phyloP scores from a whole-genome alignment of 2,888 invertebrate genomes.

The Microctonus brassicae region DNA sequence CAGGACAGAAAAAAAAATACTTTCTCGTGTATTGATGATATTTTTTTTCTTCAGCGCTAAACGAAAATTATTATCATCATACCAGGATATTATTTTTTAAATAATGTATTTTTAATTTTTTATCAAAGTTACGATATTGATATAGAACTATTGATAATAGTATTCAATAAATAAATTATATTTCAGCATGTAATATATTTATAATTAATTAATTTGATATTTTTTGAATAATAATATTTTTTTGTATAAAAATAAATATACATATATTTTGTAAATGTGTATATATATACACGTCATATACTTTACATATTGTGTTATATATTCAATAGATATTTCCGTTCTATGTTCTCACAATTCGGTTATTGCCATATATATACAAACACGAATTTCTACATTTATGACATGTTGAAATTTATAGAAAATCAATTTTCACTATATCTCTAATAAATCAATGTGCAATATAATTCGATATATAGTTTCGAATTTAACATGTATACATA shows the following conservation, averaged over 20 bases:
- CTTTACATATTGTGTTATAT: background rate
- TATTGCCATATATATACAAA: background rate
- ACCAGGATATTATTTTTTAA: too few species aligned
- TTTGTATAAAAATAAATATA: background rate
- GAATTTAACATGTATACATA: background rate
- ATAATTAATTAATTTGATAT: too few species aligned
- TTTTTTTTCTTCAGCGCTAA: too few species aligned
- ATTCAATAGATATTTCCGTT: background rate
- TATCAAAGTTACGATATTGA: too few species aligned
- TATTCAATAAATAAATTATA: too few species aligned
- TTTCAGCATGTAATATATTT: too few species aligned
- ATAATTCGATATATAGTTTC: background rate
- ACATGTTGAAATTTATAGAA: slow-evolving; percentile 11
- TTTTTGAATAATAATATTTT: too few species aligned
- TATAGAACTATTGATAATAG: too few species aligned
- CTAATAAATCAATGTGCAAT: slow-evolving; percentile 7
- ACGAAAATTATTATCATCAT: too few species aligned
- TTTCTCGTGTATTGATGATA: too few species aligned
- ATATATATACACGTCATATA: background rate
- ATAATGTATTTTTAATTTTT: too few species aligned
- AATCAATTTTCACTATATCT: slow-evolving; percentile 11
- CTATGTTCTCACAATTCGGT: background rate
- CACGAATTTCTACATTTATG: background rate
- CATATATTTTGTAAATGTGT: too few species aligned
- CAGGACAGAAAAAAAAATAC: background rate